Evolutionary conservation across 1,140 invertebrate genomes (phyloP), one percentile per base, ranked within the genome.

Genomic region (Probaryconus sp.): DNA sequence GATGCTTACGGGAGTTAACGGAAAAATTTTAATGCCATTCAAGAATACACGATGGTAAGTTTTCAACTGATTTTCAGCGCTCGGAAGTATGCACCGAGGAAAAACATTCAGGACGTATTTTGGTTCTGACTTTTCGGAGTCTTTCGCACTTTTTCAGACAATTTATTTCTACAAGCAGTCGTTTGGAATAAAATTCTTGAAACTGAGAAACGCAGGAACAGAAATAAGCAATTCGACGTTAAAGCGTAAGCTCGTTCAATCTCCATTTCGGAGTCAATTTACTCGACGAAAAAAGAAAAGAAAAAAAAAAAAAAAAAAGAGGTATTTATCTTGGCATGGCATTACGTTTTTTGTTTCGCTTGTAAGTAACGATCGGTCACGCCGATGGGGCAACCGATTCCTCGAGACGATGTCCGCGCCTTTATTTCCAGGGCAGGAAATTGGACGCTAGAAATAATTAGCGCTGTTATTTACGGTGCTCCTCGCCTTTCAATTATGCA

Each of bases 381-480:
- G 72, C 30, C 72, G 58, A 68, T 68, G 61, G 43, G 56, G 56
- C 67, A 63, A 20, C 67, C 53, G 53, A 67, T 70, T 67, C 65
- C 47, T 45, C 37, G 40, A 55, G 47, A 50, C 65, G 53, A 42
- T 43, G 51, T 70, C 64, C 67, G 67, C 60, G 72, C 64, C 60
- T 75, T 75, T 75, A 75, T 75, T 50, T 64, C 28, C 47, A n/a
- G 26, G 79, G 69, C 79, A 79, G 79, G 79, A 81, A 83, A 82
- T 81, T 81, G 77, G 74, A 79, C 73, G 76, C 79, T 83, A 82
- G 78, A 80, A 83, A 83, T 82, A 83, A 82, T 81, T 83, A 82
- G 74, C 70, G 71, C 67, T 33, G 69, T 80, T 81, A 82, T 83
- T 81, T 81, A 82, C 77, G 77, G 79, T 65, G 50, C 70, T 75